Conservation (phyloP, 2,113 vertebrate genomes). For the Equus przewalskii region DNA sequence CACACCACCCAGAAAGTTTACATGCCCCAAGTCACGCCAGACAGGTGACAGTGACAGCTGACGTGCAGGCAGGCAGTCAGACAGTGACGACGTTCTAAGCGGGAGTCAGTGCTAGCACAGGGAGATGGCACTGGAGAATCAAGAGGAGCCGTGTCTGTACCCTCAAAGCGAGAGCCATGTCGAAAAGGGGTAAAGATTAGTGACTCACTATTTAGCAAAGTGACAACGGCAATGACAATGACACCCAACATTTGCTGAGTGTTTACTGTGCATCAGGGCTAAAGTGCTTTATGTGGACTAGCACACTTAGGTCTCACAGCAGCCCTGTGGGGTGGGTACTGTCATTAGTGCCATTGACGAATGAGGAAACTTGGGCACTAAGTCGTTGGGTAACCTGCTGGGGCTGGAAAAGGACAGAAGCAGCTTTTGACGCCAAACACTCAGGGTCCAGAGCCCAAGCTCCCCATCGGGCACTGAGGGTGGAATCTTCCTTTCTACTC, state of each 20-base stretch:
- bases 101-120: neutral
- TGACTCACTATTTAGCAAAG: neutral
- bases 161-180: neutral
- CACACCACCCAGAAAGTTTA: neutral
- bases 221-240: accelerated
- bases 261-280: neutral
- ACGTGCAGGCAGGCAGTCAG: neutral
- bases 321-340: too few species aligned
- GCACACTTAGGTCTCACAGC: neutral
- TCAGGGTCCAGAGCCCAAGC: neutral
- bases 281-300: neutral
- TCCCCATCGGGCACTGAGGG: neutral
- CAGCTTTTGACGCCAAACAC: neutral
- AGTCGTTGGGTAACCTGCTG: accelerated
- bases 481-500: neutral
- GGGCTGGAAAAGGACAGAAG: neutral
- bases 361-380: neutral
- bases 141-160: accelerated
- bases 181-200: neutral
- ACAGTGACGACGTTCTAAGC: accelerated
- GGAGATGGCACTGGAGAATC: too few species aligned
- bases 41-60: neutral
- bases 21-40: accelerated
- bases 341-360: neutral
- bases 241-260: neutral